These are phyloP conservation scores for Nannospalax galili DNA, from an alignment of 2,113 vertebrate species.

Conservation along the genomic window DNA sequence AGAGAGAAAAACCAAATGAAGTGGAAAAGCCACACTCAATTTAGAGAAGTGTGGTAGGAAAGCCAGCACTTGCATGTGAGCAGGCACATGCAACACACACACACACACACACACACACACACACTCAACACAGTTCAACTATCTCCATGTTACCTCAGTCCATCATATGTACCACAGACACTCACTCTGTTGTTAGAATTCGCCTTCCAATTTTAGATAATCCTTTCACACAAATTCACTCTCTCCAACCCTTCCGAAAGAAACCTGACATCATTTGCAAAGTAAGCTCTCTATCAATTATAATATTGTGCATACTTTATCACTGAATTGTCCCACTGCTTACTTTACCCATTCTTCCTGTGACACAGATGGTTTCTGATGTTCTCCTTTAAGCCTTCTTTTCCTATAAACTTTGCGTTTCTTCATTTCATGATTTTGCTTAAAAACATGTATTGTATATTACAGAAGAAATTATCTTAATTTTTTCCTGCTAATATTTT, in stretches of 20 bases:
- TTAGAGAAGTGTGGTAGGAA: background rate
- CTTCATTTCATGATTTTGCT: background rate
- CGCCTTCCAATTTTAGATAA: background rate
- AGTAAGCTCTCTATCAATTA: background rate
- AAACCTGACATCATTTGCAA: background rate
- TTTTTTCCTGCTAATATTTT: background rate
- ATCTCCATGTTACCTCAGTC: background rate
- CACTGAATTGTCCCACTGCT: background rate
- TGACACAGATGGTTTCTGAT: background rate
- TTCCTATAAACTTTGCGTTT: background rate
- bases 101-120: no score
- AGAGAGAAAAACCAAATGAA: background rate
- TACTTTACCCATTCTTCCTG: background rate
- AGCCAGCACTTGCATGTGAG: background rate
- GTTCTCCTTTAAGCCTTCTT: background rate
- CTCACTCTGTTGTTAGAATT: background rate
- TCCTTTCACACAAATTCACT: background rate
- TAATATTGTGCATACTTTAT: background rate
- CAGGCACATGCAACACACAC: background rate
- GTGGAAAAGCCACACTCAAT: background rate
- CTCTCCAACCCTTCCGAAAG: background rate
- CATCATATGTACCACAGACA: background rate
- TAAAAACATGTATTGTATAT: background rate
- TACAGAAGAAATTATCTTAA: background rate
- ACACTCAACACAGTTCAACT: background rate